Evolutionary conservation across 2,888 invertebrate species (phyloP), one percentile per base, ranked within the genome.

Genomic region (Lasioglossum pauxillum): DNA sequence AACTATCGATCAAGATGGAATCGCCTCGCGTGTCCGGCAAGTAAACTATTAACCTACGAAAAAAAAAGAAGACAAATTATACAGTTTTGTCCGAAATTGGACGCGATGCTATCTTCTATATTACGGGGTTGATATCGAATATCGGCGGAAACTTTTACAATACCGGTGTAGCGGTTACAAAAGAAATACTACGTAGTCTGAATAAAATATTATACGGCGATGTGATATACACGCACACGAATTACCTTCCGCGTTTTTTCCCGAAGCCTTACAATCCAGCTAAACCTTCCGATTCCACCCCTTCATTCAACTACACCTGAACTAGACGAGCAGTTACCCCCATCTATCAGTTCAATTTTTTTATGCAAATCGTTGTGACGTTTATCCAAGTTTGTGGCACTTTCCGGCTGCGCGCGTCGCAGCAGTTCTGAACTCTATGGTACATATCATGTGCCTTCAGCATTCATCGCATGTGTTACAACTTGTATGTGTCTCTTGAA

Each of bases 311-410:
- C 46, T 27, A 16, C 38, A 35, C 44, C 35, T 71, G 49, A 82
- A 74, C 35, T 74, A 38, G 75, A 80, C 77, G 60, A 69, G 53
- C 72, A 75, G 77, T 82, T 76, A 72, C n/a, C 14, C 23, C 16
- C 60, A 35, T 49, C 41, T 69, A 60, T 53, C 31, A 75, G 75
- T 80, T 84, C 0, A 10, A 67, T 69, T 72, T 67, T 73, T 79
- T 35, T 38, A 23, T 27, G 38, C 41, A 69, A 14, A 73, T 79
- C 81, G 49, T 74, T 41, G n/a, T 71, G 60, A 78, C 80, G 49
- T 73, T 67, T 73, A 76, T 72, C 67, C 78, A 78, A 84, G 27
- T 76, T 84, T 53, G 38, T 38, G 12, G 53, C 41, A 81, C 49
- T 79, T 79, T 74, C 5, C 49, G 41, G 27, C 41, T 35, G 41